Conservation (phyloP, 2,888 invertebrate genomes). For the Caenorhabditis japonica region DNA sequence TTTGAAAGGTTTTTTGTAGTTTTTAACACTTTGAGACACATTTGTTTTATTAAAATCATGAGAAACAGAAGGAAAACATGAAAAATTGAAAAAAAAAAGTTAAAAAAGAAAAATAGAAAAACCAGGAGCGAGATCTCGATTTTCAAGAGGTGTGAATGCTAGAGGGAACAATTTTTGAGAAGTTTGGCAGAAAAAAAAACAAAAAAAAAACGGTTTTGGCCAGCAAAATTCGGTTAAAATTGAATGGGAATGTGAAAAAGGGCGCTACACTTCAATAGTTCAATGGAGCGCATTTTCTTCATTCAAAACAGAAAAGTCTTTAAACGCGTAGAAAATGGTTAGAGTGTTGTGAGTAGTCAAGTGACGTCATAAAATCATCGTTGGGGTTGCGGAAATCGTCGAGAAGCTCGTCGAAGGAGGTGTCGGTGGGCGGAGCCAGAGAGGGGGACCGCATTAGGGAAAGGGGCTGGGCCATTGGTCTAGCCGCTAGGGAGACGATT, state of each 20-base stretch:
- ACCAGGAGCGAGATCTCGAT: too few relatives aligned
- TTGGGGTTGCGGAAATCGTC: constrained; percentile 14
- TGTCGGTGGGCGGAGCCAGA: neutral
- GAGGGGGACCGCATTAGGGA: constrained; percentile 20
- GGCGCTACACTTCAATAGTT: neutral
- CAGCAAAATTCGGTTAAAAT: constrained; percentile 32
- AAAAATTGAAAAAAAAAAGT: too few relatives aligned
- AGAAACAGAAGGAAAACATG: too few relatives aligned
- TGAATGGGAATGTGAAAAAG: too few relatives aligned
- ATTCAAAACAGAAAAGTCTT: neutral
- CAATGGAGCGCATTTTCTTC: neutral
- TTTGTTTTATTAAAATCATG: too few relatives aligned
- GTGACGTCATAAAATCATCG: constrained; percentile 9
- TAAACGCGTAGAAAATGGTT: constrained; percentile 46
- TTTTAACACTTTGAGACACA: too few relatives aligned
- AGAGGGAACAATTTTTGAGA: too few relatives aligned
- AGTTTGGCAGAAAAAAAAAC: too few relatives aligned
- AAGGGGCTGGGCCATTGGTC: constrained; percentile 2
- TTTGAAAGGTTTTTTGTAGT: too few relatives aligned
- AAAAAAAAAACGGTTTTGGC: too few relatives aligned
- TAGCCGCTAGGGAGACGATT: constrained; percentile 21
- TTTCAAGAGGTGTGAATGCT: too few relatives aligned
- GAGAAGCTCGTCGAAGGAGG: constrained; percentile 19
- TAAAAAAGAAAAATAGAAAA: too few relatives aligned
- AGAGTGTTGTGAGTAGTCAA: constrained; percentile 27